Evolutionary conservation across 2,113 vertebrate genomes (phyloP).

Genomic region (Copsychus sechellarum): DNA sequence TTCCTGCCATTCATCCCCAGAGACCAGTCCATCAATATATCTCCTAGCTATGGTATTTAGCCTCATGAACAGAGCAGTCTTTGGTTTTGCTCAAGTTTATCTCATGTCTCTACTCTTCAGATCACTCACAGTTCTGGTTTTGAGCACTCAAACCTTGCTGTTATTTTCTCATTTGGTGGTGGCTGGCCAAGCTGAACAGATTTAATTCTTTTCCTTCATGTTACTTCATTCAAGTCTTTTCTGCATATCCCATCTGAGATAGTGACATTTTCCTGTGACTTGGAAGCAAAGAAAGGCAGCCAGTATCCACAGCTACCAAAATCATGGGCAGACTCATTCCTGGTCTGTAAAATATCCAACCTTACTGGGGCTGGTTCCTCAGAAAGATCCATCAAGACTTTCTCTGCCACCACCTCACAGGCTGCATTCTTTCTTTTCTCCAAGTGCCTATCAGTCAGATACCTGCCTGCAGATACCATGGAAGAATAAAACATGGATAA

Average conservation of each 20-base stretch:
- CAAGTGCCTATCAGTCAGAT: too few relatives aligned
- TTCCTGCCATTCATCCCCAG: background rate
- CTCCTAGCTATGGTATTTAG: background rate
- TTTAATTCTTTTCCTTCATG: background rate
- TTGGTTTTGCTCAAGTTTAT: background rate
- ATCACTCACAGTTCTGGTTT: background rate
- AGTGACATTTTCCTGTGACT: background rate
- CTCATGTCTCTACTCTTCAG: background rate
- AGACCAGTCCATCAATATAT: background rate
- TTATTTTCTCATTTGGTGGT: background rate
- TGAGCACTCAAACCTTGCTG: background rate
- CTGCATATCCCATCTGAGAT: background rate
- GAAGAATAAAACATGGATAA: background rate
- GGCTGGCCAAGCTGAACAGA: background rate
- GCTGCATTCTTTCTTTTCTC: background rate
- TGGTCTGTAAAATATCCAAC: background rate
- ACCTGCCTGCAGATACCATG: background rate
- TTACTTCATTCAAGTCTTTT: background rate
- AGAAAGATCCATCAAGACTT: rapidly evolving
- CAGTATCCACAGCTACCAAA: background rate
- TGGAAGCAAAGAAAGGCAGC: background rate
- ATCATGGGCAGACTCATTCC: background rate
- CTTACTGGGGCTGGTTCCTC: background rate
- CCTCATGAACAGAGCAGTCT: background rate
- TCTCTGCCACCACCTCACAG: background rate